Percentiles rank a stretch among this genome's conserved stretches.
Evolutionary conservation across 2,888 invertebrate species (phyloP).

Genomic region (Dastarcus helophoroides): DNA sequence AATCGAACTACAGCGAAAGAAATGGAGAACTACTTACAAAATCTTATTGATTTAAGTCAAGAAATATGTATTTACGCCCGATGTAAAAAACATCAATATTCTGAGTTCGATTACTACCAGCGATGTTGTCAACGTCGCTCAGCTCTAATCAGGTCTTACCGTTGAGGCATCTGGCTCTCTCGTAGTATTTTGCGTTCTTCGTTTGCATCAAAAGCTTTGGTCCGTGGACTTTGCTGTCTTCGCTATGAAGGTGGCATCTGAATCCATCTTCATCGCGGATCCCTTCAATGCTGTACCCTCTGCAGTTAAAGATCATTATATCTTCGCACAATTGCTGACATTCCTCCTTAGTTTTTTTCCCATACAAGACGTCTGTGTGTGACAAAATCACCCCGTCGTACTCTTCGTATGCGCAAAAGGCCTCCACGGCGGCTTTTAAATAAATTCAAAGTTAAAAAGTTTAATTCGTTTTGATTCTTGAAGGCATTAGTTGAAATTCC

Average conservation of each 20-base stretch:
- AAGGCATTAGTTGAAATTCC: no score
- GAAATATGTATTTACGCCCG: no score
- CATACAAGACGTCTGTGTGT: constrained; percentile 46
- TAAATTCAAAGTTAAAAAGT: no score
- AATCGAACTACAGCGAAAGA: no score
- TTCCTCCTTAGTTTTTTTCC: constrained; percentile 42
- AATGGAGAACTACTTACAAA: no score
- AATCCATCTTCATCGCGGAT: constrained; percentile 20
- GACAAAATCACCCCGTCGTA: constrained; percentile 56
- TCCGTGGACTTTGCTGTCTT: constrained; percentile 69
- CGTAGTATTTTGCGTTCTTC: constrained; percentile 57
- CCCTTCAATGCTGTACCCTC: constrained; percentile 57
- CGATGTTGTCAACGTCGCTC: no score
- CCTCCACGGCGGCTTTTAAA: no score
- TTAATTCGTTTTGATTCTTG: no score
- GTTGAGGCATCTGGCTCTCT: constrained; percentile 73
- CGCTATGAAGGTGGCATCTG: constrained; percentile 63
- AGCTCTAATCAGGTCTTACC: no score
- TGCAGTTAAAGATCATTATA: constrained; percentile 55
- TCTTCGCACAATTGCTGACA: constrained; percentile 49
- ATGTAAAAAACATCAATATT: no score
- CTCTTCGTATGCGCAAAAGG: constrained; percentile 67
- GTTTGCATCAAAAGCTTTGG: constrained; percentile 53
- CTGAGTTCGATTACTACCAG: no score
- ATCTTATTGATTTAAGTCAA: no score